Percentiles rank a stretch among this genome's conserved stretches.
phyloP scores from a whole-genome alignment of 2,113 vertebrate genomes.

The Antechinus stuartii region DNA sequence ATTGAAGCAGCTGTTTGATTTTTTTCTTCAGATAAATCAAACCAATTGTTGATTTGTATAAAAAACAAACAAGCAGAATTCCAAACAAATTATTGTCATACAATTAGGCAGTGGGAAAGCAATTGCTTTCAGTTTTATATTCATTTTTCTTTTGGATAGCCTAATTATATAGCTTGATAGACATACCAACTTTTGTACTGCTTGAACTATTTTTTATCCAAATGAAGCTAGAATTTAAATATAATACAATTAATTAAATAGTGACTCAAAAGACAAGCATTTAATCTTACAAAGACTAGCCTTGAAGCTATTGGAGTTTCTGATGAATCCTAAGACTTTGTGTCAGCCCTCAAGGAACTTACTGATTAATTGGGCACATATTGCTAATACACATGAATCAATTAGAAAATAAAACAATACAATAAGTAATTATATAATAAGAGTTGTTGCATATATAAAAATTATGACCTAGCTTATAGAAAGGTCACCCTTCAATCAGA shows the following conservation, averaged over 20 bases:
- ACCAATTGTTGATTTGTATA: neutral
- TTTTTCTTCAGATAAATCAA: neutral
- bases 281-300: neutral
- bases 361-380: slow-evolving; percentile 4
- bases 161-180: neutral
- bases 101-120: neutral
- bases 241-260: neutral
- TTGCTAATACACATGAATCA: neutral
- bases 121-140: neutral
- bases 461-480: neutral
- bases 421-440: neutral
- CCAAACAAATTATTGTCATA: neutral
- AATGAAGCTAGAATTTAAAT: neutral
- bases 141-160: neutral
- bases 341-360: neutral
- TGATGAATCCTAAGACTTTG: neutral
- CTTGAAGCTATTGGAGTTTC: neutral
- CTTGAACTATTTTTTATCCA: neutral
- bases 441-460: neutral
- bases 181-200: neutral
- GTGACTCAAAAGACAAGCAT: neutral
- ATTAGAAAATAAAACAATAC: neutral
- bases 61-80: neutral
- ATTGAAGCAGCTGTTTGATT: neutral
- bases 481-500: neutral